These are phyloP conservation scores for Dorcus hopei DNA, from an alignment of 2,888 invertebrate genomes.

Conservation along the genomic window DNA sequence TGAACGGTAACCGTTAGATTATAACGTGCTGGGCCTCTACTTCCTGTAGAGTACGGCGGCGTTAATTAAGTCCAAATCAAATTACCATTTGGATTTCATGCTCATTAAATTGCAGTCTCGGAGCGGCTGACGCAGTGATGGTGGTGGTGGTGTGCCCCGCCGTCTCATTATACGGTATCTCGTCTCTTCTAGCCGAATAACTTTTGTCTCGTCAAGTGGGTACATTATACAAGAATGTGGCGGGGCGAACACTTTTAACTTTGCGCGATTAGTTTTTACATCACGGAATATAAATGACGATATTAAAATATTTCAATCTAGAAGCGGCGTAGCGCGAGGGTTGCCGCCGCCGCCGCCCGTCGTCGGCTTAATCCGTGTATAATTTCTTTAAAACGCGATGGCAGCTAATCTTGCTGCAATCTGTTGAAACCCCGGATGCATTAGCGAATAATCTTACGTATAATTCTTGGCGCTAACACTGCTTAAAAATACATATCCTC, in stretches of 20 bases:
- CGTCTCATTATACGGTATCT: neutral
- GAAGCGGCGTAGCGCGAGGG: conserved; percentile 3
- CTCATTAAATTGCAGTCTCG: conserved; percentile 48
- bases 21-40: conserved; percentile 1
- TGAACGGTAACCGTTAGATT: conserved; percentile 1
- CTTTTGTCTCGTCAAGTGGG: neutral
- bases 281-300: conserved; percentile 24
- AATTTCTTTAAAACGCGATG: conserved; percentile 15
- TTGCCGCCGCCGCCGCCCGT: conserved; percentile 5
- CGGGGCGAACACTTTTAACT: conserved; percentile 12
- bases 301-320: conserved; percentile 27
- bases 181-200: neutral
- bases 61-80: conserved; percentile 51
- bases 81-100: conserved; percentile 51
- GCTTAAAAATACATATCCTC: neutral
- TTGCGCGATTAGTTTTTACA: conserved; percentile 14
- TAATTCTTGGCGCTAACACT: conserved; percentile 5
- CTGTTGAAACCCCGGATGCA: conserved; percentile 17
- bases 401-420: conserved; percentile 18
- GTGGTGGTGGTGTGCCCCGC: no score
- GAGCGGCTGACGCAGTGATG: conserved; percentile 22
- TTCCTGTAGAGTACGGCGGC: conserved; percentile 20
- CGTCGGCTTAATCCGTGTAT: conserved; percentile 16
- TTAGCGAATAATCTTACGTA: conserved; percentile 15
- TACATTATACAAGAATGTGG: neutral